Percentiles rank a stretch among this genome's conserved stretches.
phyloP scores from a whole-genome alignment of 1,140 invertebrate genomes.

The Gerris buenoi region DNA sequence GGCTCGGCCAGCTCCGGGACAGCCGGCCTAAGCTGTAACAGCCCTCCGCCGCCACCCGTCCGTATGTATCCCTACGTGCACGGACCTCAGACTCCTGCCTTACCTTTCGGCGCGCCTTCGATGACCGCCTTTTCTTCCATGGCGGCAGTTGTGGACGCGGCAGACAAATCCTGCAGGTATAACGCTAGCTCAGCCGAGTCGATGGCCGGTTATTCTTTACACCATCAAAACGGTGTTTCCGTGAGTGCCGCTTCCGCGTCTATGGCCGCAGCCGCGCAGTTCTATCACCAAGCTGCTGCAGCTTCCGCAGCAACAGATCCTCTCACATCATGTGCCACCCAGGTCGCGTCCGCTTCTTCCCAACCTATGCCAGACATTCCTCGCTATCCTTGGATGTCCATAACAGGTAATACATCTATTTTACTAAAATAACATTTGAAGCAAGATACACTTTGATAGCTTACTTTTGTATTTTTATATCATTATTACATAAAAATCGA shows the following conservation, averaged over 20 bases:
- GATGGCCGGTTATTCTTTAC: conserved; percentile 61
- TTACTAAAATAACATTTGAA: too few relatives aligned
- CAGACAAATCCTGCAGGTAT: conserved; percentile 64
- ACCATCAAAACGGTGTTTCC: conserved; percentile 51
- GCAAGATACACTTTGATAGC: too few relatives aligned
- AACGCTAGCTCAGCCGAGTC: conserved; percentile 47
- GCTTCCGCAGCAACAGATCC: conserved; percentile 47
- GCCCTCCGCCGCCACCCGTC: conserved; percentile 27
- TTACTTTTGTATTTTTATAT: too few relatives aligned
- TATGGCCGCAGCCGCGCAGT: conserved; percentile 66
- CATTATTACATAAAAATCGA: too few relatives aligned
- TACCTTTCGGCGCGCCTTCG: conserved; percentile 54
- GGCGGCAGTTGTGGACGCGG: conserved; percentile 42
- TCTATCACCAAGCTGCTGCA: conserved; percentile 64
- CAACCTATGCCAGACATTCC: conserved; percentile 73
- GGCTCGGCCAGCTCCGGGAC: conserved; percentile 27
- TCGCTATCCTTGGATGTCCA: conserved; percentile 92
- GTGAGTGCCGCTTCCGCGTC: conserved; percentile 52
- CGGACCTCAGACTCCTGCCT: conserved; percentile 36
- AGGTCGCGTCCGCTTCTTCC: conserved; percentile 39
- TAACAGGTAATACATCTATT: conserved; percentile 76
- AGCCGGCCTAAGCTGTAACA: conserved; percentile 31
- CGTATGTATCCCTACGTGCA: conserved; percentile 37
- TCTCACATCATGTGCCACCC: conserved; percentile 42
- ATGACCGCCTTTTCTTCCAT: conserved; percentile 47